Conservation (phyloP, 2,113 vertebrate genomes). For the Pedionomus torquatus region DNA sequence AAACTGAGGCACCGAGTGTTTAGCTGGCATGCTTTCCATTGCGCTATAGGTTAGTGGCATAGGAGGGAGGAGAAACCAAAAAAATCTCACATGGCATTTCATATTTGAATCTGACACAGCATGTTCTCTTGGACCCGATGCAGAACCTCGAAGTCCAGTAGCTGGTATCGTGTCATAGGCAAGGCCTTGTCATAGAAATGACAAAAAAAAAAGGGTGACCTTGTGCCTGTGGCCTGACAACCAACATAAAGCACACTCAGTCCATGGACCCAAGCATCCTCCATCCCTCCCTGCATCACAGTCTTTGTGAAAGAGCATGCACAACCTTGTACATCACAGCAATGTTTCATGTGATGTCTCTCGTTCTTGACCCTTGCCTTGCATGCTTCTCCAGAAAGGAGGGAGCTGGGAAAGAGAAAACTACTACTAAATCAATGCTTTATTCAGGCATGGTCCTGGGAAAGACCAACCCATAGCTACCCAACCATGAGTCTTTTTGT, state of each 20-base stretch:
- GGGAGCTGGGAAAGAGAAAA: neutral
- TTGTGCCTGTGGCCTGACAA: neutral
- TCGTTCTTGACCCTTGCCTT: neutral
- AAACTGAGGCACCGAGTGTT: neutral
- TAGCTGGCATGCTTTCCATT: neutral
- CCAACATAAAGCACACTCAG: neutral
- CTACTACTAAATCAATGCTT: neutral
- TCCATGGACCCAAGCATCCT: neutral
- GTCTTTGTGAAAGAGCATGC: neutral
- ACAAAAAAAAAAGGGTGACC: neutral
- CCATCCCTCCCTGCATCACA: neutral
- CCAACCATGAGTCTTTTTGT: neutral
- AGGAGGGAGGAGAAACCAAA: neutral
- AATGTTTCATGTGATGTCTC: neutral
- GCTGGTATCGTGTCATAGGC: neutral
- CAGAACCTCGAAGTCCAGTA: neutral
- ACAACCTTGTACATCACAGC: neutral
- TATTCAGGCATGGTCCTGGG: neutral
- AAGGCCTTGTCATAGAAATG: no score
- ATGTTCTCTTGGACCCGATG: neutral
- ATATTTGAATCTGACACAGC: neutral
- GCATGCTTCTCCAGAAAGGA: neutral
- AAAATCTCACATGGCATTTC: neutral
- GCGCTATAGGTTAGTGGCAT: neutral
- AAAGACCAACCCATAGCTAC: neutral